Evolutionary conservation across 2,113 vertebrate species (phyloP).

Genomic region (Pyrgilauda ruficollis): DNA sequence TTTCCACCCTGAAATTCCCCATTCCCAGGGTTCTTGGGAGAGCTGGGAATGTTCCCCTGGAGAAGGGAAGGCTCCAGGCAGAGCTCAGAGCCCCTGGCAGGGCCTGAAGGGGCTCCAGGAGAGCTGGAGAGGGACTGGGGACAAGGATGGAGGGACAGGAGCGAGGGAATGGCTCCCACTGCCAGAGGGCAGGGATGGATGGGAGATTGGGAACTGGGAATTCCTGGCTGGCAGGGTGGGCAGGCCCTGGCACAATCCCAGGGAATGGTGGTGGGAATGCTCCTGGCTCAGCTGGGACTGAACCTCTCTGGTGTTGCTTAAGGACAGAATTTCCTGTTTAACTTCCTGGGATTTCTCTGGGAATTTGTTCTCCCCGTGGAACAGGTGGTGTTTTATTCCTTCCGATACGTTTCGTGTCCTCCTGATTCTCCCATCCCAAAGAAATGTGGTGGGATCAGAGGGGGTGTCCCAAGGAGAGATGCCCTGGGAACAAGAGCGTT

Average conservation of each 20-base stretch:
- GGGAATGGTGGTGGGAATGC: background rate
- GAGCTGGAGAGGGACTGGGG: background rate
- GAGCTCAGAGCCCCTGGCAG: background rate
- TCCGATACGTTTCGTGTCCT: background rate
- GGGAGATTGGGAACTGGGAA: background rate
- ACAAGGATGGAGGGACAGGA: background rate
- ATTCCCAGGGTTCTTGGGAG: background rate
- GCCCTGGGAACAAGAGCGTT: background rate
- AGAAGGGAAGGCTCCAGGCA: background rate
- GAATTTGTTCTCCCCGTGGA: background rate
- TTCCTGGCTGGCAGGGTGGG: background rate
- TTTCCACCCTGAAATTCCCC: background rate
- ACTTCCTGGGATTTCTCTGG: background rate
- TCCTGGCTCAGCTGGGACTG: rapidly evolving
- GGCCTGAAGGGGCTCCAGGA: background rate
- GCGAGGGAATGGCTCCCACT: background rate
- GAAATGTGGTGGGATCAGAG: background rate
- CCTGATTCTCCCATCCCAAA: background rate
- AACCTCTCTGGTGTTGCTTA: background rate
- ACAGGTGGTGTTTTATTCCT: background rate
- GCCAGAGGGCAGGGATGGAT: background rate
- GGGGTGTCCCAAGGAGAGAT: background rate
- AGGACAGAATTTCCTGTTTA: background rate
- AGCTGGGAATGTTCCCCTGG: background rate
- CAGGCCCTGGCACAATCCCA: background rate